phyloP scores from a whole-genome alignment of 2,797 vertebrate species.

The Amniataba percoides region DNA sequence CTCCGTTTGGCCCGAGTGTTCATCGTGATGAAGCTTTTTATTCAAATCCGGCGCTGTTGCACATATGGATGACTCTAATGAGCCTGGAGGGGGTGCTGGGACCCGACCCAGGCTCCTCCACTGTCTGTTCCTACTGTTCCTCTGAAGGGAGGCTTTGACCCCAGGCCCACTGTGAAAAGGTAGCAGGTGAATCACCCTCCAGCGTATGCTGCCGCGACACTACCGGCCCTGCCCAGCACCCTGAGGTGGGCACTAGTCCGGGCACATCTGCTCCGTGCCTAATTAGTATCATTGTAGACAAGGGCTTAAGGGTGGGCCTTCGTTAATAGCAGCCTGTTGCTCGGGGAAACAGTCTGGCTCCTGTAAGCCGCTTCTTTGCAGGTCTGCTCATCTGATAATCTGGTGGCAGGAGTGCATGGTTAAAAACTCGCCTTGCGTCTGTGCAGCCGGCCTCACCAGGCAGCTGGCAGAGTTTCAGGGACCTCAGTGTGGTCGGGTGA shows the following conservation, averaged over 20 bases:
- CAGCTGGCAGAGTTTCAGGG: conserved; percentile 13
- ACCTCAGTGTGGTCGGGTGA: conserved; percentile 9
- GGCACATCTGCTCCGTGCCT: conserved; percentile 78
- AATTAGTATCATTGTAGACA: conserved; percentile 81
- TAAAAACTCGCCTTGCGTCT: conserved; percentile 30
- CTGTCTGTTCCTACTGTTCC: conserved; percentile 61
- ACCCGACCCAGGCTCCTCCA: conserved; percentile 54
- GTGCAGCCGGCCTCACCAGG: conserved; percentile 3
- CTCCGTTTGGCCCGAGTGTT: conserved; percentile 40
- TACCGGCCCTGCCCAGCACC: conserved; percentile 66
- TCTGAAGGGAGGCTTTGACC: conserved; percentile 65
- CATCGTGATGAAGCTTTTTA: conserved; percentile 41
- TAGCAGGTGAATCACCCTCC: conserved; percentile 77
- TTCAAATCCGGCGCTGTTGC: conserved; percentile 64
- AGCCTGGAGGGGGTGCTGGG: conserved; percentile 73
- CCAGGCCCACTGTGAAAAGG: conserved; percentile 77
- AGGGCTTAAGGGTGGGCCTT: conserved; percentile 71
- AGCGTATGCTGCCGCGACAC: conserved; percentile 54
- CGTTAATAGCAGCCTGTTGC: conserved; percentile 82
- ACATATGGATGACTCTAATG: conserved; percentile 81
- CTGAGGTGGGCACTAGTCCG: conserved; percentile 67
- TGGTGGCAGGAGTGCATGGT: conserved; percentile 46
- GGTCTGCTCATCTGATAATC: conserved; percentile 70
- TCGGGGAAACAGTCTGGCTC: conserved; percentile 75
- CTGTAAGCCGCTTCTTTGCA: conserved; percentile 66